phyloP scores from a whole-genome alignment of 2,888 invertebrate genomes.

The Scaptomyza reducta region DNA sequence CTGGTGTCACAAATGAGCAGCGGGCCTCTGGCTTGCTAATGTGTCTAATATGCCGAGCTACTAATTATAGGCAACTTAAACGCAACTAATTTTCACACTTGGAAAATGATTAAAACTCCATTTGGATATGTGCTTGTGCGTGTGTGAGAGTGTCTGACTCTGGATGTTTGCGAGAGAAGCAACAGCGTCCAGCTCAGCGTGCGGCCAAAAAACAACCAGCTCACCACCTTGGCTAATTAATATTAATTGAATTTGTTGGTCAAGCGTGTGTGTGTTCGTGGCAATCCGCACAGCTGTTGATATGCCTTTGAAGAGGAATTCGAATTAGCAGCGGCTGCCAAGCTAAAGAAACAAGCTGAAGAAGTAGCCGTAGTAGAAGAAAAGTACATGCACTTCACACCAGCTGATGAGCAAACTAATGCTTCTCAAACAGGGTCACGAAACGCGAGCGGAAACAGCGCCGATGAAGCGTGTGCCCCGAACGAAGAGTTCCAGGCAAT shows the following conservation, averaged over 20 bases:
- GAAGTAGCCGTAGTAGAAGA: neutral
- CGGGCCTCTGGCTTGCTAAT: constrained; percentile 33
- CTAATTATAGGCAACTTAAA: constrained; percentile 79
- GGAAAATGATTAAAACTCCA: constrained; percentile 84
- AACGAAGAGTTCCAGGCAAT: constrained; percentile 59
- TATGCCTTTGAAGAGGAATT: constrained; percentile 46
- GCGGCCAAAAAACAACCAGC: constrained; percentile 55
- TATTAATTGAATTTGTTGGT: constrained; percentile 75
- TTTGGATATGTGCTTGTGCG: constrained; percentile 62
- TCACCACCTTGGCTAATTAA: constrained; percentile 77
- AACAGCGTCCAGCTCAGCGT: constrained; percentile 66
- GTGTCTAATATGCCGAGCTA: constrained; percentile 42
- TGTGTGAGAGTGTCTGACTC: constrained; percentile 47
- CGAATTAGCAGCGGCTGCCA: constrained; percentile 70
- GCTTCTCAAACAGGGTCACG: constrained; percentile 27
- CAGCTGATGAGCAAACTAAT: constrained; percentile 42
- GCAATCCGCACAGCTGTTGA: constrained; percentile 71
- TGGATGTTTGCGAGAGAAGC: constrained; percentile 64
- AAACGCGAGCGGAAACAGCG: constrained; percentile 37
- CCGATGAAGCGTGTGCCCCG: constrained; percentile 69
- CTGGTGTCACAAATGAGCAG: constrained; percentile 63
- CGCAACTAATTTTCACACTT: constrained; percentile 81
- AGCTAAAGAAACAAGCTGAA: constrained; percentile 19
- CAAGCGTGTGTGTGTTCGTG: constrained; percentile 58
- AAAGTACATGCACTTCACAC: constrained; percentile 61